Evolutionary conservation across 2,888 invertebrate genomes (phyloP).

Genomic region (Diadromus collaris): DNA sequence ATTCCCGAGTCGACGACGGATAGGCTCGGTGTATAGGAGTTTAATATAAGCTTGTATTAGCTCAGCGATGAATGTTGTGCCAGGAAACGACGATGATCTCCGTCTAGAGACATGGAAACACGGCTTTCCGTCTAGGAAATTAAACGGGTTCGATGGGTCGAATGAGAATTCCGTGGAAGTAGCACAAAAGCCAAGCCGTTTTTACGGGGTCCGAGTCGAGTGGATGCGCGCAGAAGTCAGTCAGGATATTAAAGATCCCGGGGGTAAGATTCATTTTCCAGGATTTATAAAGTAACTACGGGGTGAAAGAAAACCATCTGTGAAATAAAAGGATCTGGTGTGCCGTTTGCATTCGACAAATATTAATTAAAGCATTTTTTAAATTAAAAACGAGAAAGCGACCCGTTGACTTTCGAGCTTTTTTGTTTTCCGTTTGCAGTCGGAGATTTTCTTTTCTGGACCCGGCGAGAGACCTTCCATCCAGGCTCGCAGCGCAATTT

Average conservation of each 20-base stretch:
- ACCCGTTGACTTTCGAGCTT: not conserved
- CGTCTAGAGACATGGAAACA: not conserved
- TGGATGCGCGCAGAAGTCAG: not conserved
- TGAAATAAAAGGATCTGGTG: constrained; percentile 5
- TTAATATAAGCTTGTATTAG: constrained; percentile 15
- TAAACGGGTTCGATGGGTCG: not conserved
- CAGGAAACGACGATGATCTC: constrained; percentile 4
- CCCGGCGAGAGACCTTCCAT: not conserved
- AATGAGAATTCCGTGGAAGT: not conserved
- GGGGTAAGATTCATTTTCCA: constrained; percentile 1
- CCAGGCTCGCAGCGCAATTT: not conserved
- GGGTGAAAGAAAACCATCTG: not conserved
- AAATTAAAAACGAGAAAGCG: constrained; percentile 38
- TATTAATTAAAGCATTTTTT: constrained; percentile 50
- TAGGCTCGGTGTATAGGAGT: constrained; percentile 19
- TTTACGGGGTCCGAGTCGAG: not conserved
- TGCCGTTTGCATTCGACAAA: constrained; percentile 48
- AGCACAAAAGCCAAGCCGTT: not conserved
- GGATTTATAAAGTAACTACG: not conserved
- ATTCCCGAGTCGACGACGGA: constrained; percentile 27
- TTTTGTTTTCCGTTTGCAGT: not conserved
- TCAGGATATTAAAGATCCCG: constrained; percentile 6
- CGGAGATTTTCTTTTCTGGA: not conserved
- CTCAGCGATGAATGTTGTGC: constrained; percentile 20
- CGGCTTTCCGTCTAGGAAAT: not conserved